These are phyloP conservation scores for Podarcis cretensis DNA, from an alignment of 2,113 vertebrate genomes.

Conservation along the genomic window DNA sequence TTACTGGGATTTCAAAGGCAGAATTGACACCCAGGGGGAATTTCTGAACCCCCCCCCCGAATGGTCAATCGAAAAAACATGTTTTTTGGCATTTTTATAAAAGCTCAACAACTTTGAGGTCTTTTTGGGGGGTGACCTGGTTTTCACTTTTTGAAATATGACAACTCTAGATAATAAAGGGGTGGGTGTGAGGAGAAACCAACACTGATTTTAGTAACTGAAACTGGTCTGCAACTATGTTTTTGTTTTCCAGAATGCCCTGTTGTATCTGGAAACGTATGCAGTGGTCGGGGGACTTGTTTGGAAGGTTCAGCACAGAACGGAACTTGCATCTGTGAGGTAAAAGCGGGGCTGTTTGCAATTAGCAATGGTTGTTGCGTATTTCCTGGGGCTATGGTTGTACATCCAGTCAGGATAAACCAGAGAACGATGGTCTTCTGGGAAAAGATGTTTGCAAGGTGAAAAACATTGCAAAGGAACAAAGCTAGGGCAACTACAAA, in stretches of 20 bases:
- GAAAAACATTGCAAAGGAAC: background rate
- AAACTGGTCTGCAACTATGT: background rate
- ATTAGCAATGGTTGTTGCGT: background rate
- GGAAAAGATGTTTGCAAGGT: background rate
- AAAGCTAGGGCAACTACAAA: background rate
- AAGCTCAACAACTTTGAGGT: too few relatives aligned
- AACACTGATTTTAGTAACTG: background rate
- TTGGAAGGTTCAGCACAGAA: slow-evolving; percentile 84
- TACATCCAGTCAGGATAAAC: background rate
- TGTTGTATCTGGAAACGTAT: slow-evolving; percentile 80
- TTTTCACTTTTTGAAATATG: too few relatives aligned
- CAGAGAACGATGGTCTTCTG: slow-evolving; percentile 5
- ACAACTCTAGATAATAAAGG: background rate
- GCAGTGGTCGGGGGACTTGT: slow-evolving; percentile 86
- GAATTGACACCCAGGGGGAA: too few relatives aligned
- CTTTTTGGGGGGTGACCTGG: too few relatives aligned
- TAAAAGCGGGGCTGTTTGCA: slow-evolving; percentile 59
- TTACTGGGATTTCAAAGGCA: too few relatives aligned
- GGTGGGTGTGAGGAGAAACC: background rate
- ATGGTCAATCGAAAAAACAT: too few relatives aligned
- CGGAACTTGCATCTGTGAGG: slow-evolving; percentile 91
- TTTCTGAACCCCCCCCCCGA: too few relatives aligned
- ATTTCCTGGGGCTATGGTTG: background rate
- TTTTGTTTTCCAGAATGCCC: slow-evolving; percentile 85
- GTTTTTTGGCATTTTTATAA: too few relatives aligned